Percentiles rank a stretch among this genome's conserved stretches.
These are phyloP conservation scores for Sitodiplosis mosellana DNA, from an alignment of 1,140 invertebrate species.

Conservation along the genomic window DNA sequence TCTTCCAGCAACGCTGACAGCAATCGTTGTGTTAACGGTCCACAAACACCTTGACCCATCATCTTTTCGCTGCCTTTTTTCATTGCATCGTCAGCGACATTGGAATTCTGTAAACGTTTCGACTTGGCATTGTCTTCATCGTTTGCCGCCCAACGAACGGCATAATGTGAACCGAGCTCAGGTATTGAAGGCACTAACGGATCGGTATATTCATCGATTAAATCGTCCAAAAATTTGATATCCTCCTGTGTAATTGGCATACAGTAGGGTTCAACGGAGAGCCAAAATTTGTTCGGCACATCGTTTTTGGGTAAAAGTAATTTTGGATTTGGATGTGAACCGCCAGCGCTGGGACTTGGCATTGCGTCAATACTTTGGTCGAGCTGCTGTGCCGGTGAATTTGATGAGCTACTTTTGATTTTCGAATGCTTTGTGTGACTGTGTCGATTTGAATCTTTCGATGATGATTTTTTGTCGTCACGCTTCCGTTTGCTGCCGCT, in stretches of 20 bases:
- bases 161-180: constrained; percentile 74
- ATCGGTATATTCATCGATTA: constrained; percentile 49
- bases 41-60: constrained; percentile 33
- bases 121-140: constrained; percentile 62
- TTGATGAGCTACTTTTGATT: constrained; percentile 27
- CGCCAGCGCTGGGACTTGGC: constrained; percentile 22
- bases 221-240: constrained; percentile 58
- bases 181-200: constrained; percentile 47
- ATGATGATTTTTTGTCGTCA: constrained; percentile 33
- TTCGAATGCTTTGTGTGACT: constrained; percentile 32
- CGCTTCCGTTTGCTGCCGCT: constrained; percentile 27
- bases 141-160: constrained; percentile 72
- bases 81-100: constrained; percentile 17
- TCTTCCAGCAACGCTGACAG: constrained; percentile 83
- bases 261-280: constrained; percentile 83
- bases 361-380: constrained; percentile 29
- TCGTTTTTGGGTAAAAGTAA: constrained; percentile 57
- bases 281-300: constrained; percentile 89
- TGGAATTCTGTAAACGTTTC: constrained; percentile 32
- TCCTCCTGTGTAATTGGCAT: constrained; percentile 74
- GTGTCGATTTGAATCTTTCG: constrained; percentile 23
- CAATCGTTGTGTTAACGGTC: constrained; percentile 73
- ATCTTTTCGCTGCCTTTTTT: constrained; percentile 34
- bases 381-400: constrained; percentile 19
- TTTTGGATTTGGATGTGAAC: constrained; percentile 18